Conservation (phyloP, 2,113 vertebrate genomes). For the Hemiprocne comata region DNA sequence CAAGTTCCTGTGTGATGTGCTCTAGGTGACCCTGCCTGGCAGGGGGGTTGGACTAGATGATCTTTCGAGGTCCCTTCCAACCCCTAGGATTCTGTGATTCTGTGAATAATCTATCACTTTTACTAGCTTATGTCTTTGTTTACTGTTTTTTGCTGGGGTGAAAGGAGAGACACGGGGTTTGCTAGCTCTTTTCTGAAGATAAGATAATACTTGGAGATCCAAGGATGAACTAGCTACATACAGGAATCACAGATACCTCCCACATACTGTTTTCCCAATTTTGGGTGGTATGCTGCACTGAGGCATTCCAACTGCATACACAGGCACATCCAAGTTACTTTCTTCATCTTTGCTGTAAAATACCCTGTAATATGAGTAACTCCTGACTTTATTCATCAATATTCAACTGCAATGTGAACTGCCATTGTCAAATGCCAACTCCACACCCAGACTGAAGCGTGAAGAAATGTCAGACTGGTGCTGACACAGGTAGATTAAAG, state of each 20-base stretch:
- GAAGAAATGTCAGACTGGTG: not conserved
- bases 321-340: not conserved
- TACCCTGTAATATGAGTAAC: not conserved
- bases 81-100: too few species aligned
- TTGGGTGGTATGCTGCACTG: not conserved
- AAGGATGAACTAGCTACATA: not conserved
- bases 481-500: not conserved
- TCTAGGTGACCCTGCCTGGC: too few species aligned
- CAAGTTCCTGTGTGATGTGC: too few species aligned
- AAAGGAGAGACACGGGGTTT: not conserved
- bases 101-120: not conserved
- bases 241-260: not conserved
- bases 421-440: not conserved
- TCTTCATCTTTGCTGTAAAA: not conserved
- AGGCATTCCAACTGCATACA: not conserved
- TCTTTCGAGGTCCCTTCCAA: too few species aligned
- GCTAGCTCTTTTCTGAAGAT: not conserved
- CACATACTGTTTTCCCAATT: not conserved
- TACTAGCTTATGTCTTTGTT: not conserved
- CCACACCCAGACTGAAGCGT: not conserved
- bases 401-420: not conserved
- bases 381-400: not conserved
- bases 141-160: not conserved
- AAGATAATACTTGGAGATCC: not conserved
- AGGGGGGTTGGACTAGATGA: too few species aligned